Percentiles rank a stretch among this genome's conserved stretches.
phyloP scores from a whole-genome alignment of 2,113 vertebrate genomes.

The Riparia riparia region DNA sequence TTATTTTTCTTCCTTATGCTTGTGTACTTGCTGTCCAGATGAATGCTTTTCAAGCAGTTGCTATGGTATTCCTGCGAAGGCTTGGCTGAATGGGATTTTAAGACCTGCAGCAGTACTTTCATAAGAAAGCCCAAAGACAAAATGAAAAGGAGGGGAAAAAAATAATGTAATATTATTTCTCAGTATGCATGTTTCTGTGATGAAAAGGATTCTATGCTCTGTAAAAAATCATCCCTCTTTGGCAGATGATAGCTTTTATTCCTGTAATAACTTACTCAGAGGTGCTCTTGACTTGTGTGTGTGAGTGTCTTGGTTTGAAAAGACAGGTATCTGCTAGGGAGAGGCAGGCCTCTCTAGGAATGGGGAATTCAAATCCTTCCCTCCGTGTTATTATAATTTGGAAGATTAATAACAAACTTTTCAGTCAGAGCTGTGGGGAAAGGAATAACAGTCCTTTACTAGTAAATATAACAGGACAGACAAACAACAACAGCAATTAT shows the following conservation, averaged over 20 bases:
- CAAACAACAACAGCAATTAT: too few relatives aligned
- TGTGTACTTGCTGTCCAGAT: neutral
- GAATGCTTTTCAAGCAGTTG: conserved; percentile 27
- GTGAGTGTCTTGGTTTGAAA: neutral
- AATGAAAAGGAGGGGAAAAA: neutral
- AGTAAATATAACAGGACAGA: too few relatives aligned
- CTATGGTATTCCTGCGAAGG: conserved; percentile 1
- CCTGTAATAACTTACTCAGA: neutral
- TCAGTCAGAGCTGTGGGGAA: too few relatives aligned
- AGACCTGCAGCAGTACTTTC: neutral
- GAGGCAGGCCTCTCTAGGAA: too few relatives aligned
- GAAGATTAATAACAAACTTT: too few relatives aligned
- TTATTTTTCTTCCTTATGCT: neutral
- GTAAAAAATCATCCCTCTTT: neutral
- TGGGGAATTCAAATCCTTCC: too few relatives aligned
- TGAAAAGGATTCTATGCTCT: neutral
- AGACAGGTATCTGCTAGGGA: too few relatives aligned
- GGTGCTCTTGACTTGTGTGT: neutral
- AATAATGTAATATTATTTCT: neutral
- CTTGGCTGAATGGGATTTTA: neutral
- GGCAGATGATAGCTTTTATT: neutral
- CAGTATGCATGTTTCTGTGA: neutral
- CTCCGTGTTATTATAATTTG: too few relatives aligned
- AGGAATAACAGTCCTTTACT: too few relatives aligned
- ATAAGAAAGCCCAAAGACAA: neutral